phyloP scores from a whole-genome alignment of 1,140 invertebrate genomes.

The Apis mellifera region DNA sequence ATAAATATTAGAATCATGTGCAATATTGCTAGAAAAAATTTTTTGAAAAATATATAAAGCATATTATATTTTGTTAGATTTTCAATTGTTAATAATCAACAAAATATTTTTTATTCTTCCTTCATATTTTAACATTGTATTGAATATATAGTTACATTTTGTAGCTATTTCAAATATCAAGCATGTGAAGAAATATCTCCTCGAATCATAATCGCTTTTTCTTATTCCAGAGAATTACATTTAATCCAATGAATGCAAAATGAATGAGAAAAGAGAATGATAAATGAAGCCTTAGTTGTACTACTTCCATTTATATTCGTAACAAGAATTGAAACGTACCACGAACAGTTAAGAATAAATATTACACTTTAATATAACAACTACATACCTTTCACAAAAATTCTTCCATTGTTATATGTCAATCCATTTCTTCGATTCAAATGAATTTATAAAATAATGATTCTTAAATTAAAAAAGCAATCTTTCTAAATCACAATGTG shows the following conservation, averaged over 20 bases:
- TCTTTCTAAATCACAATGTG: too few species aligned
- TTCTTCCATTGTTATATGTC: neutral
- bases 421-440: neutral
- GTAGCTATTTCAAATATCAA: too few species aligned
- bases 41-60: too few species aligned
- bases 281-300: neutral
- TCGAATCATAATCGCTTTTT: neutral
- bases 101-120: too few species aligned
- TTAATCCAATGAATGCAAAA: constrained; percentile 1
- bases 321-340: neutral
- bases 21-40: too few species aligned
- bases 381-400: neutral
- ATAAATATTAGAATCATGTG: too few species aligned
- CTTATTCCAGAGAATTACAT: neutral
- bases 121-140: too few species aligned
- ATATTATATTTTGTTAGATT: too few species aligned
- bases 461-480: too few species aligned
- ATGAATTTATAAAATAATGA: too few species aligned
- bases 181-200: neutral
- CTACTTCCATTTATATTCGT: neutral
- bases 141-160: too few species aligned
- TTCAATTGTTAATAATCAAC: too few species aligned
- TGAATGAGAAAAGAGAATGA: constrained; percentile 1
- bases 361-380: neutral
- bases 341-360: neutral